These are phyloP conservation scores for Craterocephalus amniculus DNA, from an alignment of 2,797 vertebrate species.

Conservation along the genomic window DNA sequence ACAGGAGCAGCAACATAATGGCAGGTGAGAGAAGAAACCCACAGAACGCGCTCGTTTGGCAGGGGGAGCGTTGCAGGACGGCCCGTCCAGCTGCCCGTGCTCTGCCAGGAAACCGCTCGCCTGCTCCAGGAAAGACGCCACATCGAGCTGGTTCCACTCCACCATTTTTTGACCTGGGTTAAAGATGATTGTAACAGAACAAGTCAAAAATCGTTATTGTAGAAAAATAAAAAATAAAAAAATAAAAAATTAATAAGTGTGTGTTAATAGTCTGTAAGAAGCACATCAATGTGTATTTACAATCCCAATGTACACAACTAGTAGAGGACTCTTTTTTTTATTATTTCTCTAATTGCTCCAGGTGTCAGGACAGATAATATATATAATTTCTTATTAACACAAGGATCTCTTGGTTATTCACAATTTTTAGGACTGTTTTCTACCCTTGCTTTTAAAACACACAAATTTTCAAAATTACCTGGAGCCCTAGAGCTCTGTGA, in stretches of 20 bases:
- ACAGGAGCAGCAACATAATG: background rate
- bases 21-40: conserved; percentile 73
- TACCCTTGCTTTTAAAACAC: background rate
- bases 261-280: background rate
- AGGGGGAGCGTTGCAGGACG: conserved; percentile 92
- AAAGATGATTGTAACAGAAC: conserved; percentile 4
- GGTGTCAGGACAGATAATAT: background rate
- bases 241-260: background rate
- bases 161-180: conserved; percentile 95
- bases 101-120: conserved; percentile 95
- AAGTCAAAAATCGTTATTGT: background rate
- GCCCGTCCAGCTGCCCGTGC: conserved; percentile 96
- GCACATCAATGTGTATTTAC: background rate
- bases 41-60: conserved; percentile 96
- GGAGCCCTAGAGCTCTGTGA: too few species aligned
- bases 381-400: background rate
- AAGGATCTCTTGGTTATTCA: background rate
- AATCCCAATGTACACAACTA: background rate
- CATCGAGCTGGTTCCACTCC: conserved; percentile 98
- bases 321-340: background rate
- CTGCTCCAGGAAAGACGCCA: conserved; percentile 96
- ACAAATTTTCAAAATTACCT: background rate
- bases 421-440: background rate
- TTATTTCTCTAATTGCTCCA: too few species aligned
- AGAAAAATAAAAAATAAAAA: background rate